Percentiles rank a stretch among this genome's conserved stretches.
Evolutionary conservation across 2,888 invertebrate species (phyloP).

Genomic region (Trileptium ribeirensis): DNA sequence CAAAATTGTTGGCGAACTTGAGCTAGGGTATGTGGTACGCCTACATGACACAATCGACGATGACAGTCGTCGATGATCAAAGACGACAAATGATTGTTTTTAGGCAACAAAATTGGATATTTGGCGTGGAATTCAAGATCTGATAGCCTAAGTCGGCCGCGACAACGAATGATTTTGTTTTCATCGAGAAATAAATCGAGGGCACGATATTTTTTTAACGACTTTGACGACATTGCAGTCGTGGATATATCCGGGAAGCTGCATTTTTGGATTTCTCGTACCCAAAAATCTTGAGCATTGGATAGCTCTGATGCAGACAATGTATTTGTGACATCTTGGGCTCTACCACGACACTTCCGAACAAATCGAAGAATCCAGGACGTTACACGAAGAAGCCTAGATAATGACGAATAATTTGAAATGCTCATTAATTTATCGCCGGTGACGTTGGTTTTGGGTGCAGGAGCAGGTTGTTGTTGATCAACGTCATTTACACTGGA

Average conservation of each 20-base stretch:
- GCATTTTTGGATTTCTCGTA: no score
- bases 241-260: background rate
- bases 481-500: no score
- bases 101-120: conserved; percentile 17
- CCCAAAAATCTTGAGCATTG: no score
- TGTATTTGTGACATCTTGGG: no score
- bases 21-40: conserved; percentile 8
- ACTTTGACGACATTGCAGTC: background rate
- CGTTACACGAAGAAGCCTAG: no score
- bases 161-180: conserved; percentile 11
- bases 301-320: background rate
- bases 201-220: background rate
- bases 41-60: background rate
- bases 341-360: no score
- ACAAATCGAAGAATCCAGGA: no score
- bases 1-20: background rate
- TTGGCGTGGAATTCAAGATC: background rate
- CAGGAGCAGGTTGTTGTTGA: no score
- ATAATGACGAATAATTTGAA: no score
- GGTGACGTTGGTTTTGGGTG: no score
- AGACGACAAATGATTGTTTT: conserved; percentile 14
- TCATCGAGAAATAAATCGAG: conserved; percentile 14
- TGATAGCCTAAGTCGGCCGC: conserved; percentile 8
- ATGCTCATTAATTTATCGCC: no score
- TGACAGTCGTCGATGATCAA: conserved; percentile 14